A percentile compares a stretch with the other conserved stretches of the same genome.
These are phyloP conservation scores for Epinephelus cyanopodus DNA, from an alignment of 2,113 vertebrate genomes.

Conservation along the genomic window DNA sequence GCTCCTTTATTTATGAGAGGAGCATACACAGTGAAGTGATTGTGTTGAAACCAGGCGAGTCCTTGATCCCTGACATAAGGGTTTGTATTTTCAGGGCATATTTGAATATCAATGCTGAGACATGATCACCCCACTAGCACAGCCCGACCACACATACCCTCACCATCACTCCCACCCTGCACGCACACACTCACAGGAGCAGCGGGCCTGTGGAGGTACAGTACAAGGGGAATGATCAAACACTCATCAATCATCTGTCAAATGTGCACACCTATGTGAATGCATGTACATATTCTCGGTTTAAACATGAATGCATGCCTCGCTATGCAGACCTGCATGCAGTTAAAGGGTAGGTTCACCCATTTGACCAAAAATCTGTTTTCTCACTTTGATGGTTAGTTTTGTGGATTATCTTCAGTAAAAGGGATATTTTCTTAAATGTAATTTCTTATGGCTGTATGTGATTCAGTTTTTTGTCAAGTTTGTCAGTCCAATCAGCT, in stretches of 20 bases:
- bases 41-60: slow-evolving; percentile 82
- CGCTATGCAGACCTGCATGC: slow-evolving; percentile 48
- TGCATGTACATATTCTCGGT: neutral
- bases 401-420: neutral
- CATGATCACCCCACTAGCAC: slow-evolving; percentile 71
- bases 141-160: slow-evolving; percentile 55
- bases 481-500: too few species aligned
- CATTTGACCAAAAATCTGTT: neutral
- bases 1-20: slow-evolving; percentile 83
- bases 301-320: slow-evolving; percentile 23
- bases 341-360: neutral
- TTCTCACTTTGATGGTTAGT: neutral
- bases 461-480: too few species aligned
- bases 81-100: slow-evolving; percentile 80
- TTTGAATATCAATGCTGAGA: slow-evolving; percentile 83
- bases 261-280: slow-evolving; percentile 18
- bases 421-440: neutral
- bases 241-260: slow-evolving; percentile 57
- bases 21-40: slow-evolving; percentile 75
- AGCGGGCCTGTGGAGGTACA: slow-evolving; percentile 39
- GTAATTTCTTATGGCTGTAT: neutral
- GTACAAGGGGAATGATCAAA: slow-evolving; percentile 57
- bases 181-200: slow-evolving; percentile 15
- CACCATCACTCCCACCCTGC: slow-evolving; percentile 21
- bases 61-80: slow-evolving; percentile 84